phyloP scores from a whole-genome alignment of 2,113 vertebrate species.

The Elephas maximus region DNA sequence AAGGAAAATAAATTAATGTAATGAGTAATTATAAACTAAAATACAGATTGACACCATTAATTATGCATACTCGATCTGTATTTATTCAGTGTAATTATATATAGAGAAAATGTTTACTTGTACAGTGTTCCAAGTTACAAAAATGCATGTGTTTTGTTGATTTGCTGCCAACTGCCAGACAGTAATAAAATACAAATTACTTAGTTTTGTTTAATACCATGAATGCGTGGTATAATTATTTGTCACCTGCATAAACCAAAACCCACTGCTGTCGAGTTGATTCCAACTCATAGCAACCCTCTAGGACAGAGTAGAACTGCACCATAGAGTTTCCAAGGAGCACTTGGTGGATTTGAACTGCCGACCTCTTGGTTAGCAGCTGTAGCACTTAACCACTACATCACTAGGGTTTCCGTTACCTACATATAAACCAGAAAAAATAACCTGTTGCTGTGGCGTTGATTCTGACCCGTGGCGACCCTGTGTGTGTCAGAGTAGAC shows the following conservation, averaged over 20 bases:
- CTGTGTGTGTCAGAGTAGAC: too few species aligned
- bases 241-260: background rate
- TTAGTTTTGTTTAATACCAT: background rate
- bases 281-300: too few species aligned
- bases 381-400: too few species aligned
- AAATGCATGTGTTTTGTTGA: background rate
- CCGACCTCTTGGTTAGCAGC: too few species aligned
- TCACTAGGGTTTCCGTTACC: too few species aligned
- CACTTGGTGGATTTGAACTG: too few species aligned
- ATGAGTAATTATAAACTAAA: slow-evolving; percentile 15
- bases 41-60: background rate
- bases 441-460: too few species aligned
- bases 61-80: background rate
- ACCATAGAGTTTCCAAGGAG: background rate
- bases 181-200: slow-evolving; percentile 2
- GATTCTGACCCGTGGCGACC: too few species aligned
- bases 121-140: background rate
- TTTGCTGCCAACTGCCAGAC: background rate
- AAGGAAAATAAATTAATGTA: background rate
- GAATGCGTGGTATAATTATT: background rate
- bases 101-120: slow-evolving; percentile 26
- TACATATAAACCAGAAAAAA: background rate
- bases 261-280: too few species aligned
- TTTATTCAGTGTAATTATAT: background rate
- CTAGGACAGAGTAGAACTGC: background rate